Conservation (phyloP, 2,888 invertebrate species). For the Odontocerum albicorne region DNA sequence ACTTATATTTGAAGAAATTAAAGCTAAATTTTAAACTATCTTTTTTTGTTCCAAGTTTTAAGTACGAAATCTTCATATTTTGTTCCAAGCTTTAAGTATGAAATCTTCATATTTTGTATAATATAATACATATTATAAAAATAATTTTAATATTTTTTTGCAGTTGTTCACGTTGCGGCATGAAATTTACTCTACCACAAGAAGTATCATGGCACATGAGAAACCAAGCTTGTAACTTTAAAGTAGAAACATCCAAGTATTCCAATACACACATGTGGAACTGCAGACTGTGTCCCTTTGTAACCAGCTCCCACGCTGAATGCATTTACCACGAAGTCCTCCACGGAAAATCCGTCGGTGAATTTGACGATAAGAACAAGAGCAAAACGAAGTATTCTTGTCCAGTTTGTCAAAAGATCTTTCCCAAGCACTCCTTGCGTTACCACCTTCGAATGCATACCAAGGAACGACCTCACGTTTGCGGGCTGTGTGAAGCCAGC, state of each 20-base stretch:
- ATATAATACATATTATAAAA: constrained; percentile 3
- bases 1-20: neutral
- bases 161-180: constrained; percentile 74
- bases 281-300: constrained; percentile 64
- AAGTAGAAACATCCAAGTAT: constrained; percentile 32
- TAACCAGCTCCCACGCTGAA: constrained; percentile 68
- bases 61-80: neutral
- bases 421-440: constrained; percentile 66
- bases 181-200: constrained; percentile 69
- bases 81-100: neutral
- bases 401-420: constrained; percentile 66
- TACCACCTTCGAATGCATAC: constrained; percentile 75
- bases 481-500: constrained; percentile 62
- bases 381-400: constrained; percentile 61
- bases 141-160: constrained; percentile 39
- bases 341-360: constrained; percentile 55
- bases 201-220: constrained; percentile 74
- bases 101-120: neutral
- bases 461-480: constrained; percentile 70
- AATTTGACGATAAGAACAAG: constrained; percentile 43
- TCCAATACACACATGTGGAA: constrained; percentile 46
- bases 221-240: constrained; percentile 59
- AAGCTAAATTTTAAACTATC: neutral
- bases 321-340: constrained; percentile 72
- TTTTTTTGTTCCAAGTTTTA: neutral